phyloP scores from a whole-genome alignment of 2,888 invertebrate species.

The Clistopyga incitator region DNA sequence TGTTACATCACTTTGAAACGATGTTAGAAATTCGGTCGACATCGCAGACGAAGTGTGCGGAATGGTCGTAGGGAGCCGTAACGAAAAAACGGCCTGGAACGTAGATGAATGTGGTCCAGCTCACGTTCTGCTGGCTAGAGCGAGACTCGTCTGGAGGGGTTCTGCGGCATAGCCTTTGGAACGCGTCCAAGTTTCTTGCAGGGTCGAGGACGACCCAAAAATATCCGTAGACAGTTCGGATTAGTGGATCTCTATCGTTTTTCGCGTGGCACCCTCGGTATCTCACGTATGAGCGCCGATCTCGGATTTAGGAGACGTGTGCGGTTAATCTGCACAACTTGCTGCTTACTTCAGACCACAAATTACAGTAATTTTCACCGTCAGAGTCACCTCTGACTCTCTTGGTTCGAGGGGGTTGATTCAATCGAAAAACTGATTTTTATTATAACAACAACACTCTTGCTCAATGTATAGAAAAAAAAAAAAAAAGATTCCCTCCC shows the following conservation, averaged over 20 bases:
- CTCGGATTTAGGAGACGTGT: constrained; percentile 14
- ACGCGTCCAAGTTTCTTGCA: constrained; percentile 78
- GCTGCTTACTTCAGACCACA: constrained; percentile 37
- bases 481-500: too few relatives aligned
- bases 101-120: constrained; percentile 44
- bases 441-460: too few relatives aligned
- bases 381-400: constrained; percentile 37
- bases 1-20: constrained; percentile 14
- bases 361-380: constrained; percentile 53
- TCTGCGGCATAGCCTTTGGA: constrained; percentile 71
- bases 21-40: constrained; percentile 39
- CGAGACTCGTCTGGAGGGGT: constrained; percentile 34
- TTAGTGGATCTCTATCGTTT: constrained; percentile 75
- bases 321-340: constrained; percentile 21
- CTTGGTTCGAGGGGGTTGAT: too few relatives aligned
- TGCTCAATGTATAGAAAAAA: too few relatives aligned
- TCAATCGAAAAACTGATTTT: too few relatives aligned
- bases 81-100: constrained; percentile 41
- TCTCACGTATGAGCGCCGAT: constrained; percentile 20
- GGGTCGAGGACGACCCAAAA: constrained; percentile 72
- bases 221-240: constrained; percentile 73
- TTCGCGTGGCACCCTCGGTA: constrained; percentile 49
- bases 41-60: constrained; percentile 1
- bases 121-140: constrained; percentile 49
- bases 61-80: background rate